Evolutionary conservation across 2,888 invertebrate genomes (phyloP).

Genomic region (Ichneumoninae sp.): DNA sequence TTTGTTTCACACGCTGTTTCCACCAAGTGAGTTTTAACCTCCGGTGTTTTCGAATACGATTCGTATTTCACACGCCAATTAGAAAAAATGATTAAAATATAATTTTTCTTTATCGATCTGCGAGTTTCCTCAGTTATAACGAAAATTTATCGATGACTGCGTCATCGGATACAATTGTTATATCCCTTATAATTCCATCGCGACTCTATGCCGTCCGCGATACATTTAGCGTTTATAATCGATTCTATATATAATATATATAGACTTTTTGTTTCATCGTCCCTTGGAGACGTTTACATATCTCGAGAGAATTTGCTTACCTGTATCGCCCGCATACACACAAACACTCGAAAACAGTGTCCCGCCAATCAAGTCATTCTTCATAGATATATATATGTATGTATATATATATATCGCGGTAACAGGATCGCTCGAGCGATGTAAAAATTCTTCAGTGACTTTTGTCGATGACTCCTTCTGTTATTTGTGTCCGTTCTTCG

Average conservation of each 20-base stretch:
- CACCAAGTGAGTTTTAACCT: constrained; percentile 9
- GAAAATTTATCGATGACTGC: constrained; percentile 27
- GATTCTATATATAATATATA: constrained; percentile 19
- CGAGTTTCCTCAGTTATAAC: constrained; percentile 1
- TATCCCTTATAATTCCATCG: constrained; percentile 51
- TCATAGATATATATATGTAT: background rate
- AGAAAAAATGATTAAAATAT: constrained; percentile 62
- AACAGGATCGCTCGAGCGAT: constrained; percentile 26
- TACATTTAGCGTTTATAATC: constrained; percentile 46
- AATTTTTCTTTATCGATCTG: constrained; percentile 36
- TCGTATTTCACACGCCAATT: constrained; percentile 39
- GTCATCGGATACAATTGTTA: constrained; percentile 41
- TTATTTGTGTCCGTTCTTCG: background rate
- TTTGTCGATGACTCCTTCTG: background rate
- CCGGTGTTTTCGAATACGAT: background rate
- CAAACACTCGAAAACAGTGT: constrained; percentile 25
- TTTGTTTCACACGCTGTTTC: background rate
- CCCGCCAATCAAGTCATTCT: background rate
- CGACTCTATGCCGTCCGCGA: constrained; percentile 54
- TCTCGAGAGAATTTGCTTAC: constrained; percentile 19
- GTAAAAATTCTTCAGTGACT: constrained; percentile 12
- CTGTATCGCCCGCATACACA: constrained; percentile 11
- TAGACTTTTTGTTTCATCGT: constrained; percentile 33
- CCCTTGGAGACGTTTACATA: constrained; percentile 13
- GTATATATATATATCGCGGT: constrained; percentile 15